Percentiles rank a stretch among this genome's conserved stretches.
Conservation (phyloP, 2,888 invertebrate species). For the Diploptera punctata region DNA sequence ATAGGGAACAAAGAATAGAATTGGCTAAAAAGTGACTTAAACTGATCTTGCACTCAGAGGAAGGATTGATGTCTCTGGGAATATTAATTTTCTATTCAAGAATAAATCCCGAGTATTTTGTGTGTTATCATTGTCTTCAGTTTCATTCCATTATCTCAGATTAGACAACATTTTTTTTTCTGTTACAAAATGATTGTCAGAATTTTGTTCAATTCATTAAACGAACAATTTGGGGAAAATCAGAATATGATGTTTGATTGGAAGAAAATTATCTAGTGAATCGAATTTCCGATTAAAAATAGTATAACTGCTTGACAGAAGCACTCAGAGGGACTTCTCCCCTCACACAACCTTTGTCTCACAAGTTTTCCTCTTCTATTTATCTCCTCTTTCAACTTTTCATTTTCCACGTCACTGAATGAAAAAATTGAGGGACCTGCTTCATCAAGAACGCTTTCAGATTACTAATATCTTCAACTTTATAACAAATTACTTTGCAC, state of each 20-base stretch:
- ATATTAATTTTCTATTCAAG: no score
- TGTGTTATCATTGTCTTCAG: background rate
- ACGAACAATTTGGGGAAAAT: background rate
- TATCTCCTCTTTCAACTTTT: background rate
- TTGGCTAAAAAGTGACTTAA: no score
- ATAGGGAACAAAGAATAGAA: no score
- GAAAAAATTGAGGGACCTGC: background rate
- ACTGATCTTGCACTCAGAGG: no score
- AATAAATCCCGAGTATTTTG: no score
- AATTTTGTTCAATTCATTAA: background rate
- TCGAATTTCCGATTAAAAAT: background rate
- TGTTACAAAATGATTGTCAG: background rate
- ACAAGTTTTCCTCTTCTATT: background rate
- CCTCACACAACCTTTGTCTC: background rate
- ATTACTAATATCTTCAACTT: background rate
- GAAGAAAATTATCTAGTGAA: background rate
- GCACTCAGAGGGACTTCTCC: no score
- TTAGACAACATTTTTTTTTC: background rate
- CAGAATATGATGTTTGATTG: background rate
- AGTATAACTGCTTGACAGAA: background rate
- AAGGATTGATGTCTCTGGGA: no score
- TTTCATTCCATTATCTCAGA: background rate
- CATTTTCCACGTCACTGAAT: constrained; percentile 6
- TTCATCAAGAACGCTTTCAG: background rate
- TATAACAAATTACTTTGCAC: background rate